phyloP scores from a whole-genome alignment of 2,797 vertebrate species.

The Melanotaenia boesemani region DNA sequence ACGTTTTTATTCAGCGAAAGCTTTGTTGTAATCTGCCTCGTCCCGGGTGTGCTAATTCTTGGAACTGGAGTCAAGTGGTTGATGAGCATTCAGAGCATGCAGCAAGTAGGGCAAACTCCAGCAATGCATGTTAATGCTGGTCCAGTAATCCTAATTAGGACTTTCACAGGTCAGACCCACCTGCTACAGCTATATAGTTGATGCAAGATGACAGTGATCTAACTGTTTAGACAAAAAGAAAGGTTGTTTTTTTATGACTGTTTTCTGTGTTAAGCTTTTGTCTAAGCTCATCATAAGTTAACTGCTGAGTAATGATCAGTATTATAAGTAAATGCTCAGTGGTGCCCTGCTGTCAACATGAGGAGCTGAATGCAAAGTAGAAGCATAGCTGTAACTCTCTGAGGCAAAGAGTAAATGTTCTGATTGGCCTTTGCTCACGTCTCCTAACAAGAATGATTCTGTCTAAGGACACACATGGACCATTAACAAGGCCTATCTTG shows the following conservation, averaged over 20 bases:
- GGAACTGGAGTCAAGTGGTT: constrained; percentile 64
- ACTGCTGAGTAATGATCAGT: constrained; percentile 17
- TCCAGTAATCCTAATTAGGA: constrained; percentile 63
- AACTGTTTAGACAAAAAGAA: constrained; percentile 22
- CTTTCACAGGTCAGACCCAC: constrained; percentile 42
- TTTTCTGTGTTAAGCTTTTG: constrained; percentile 12
- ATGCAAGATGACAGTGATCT: constrained; percentile 11
- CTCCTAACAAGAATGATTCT: constrained; percentile 28
- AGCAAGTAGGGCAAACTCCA: constrained; percentile 49
- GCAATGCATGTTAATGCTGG: constrained; percentile 63
- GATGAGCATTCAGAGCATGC: constrained; percentile 53
- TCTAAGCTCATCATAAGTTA: constrained; percentile 9
- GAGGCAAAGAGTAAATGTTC: constrained; percentile 24
- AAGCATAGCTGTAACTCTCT: constrained; percentile 17
- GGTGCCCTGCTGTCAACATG: constrained; percentile 10
- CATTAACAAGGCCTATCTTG: constrained; percentile 35
- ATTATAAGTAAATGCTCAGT: background rate
- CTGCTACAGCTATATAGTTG: constrained; percentile 19
- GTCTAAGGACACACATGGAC: constrained; percentile 19
- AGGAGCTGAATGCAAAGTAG: constrained; percentile 10
- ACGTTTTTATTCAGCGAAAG: constrained; percentile 37
- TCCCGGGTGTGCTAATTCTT: constrained; percentile 49
- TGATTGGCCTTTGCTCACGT: constrained; percentile 17
- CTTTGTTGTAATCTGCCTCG: constrained; percentile 24
- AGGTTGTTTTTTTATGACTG: background rate